Conservation (phyloP, 2,113 vertebrate species). For the Oncorhynchus kisutch region DNA sequence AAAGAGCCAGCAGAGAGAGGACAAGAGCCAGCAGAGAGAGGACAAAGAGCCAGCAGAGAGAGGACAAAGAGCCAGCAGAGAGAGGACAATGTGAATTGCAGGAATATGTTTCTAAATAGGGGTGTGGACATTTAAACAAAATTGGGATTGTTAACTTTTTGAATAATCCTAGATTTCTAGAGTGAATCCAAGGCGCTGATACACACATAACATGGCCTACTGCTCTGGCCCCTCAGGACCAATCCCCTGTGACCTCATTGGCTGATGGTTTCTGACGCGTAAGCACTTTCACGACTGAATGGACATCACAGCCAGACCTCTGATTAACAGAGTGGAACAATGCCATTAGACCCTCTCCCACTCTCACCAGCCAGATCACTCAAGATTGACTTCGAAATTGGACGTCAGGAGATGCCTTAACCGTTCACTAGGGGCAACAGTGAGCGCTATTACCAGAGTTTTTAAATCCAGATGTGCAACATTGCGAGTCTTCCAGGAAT, state of each 20-base stretch:
- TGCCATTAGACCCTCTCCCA: too few relatives aligned
- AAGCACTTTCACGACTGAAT: conserved; percentile 1
- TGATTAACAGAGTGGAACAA: conserved; percentile 3
- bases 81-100: background rate
- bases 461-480: too few relatives aligned
- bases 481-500: too few relatives aligned
- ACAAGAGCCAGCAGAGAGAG: background rate
- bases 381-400: too few relatives aligned
- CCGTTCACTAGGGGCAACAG: too few relatives aligned
- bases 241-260: conserved; percentile 6
- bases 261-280: background rate
- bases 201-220: background rate
- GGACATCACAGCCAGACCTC: background rate
- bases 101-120: background rate
- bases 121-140: too few relatives aligned
- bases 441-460: too few relatives aligned
- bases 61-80: background rate
- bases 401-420: too few relatives aligned
- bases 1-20: background rate
- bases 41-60: background rate
- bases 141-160: too few relatives aligned
- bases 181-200: background rate
- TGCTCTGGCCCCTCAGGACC: background rate
- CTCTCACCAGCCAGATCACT: background rate
- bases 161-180: too few relatives aligned